phyloP scores from a whole-genome alignment of 1,140 invertebrate species.

The Drosophila fuyamai region DNA sequence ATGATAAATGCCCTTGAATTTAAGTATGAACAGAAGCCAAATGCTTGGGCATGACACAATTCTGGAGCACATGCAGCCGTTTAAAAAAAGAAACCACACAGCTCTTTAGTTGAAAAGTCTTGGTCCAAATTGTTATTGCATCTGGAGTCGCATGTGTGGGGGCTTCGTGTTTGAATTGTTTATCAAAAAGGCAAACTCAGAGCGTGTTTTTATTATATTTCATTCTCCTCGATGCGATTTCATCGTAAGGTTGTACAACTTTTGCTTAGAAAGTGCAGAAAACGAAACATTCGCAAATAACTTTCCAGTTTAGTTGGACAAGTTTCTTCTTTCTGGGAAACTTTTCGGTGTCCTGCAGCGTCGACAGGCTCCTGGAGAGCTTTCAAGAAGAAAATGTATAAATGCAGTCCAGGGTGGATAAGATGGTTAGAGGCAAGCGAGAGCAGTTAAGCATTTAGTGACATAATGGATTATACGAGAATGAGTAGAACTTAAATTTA shows the following conservation, averaged over 20 bases:
- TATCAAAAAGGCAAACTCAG: constrained; percentile 40
- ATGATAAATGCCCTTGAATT: not conserved
- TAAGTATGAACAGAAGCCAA: not conserved
- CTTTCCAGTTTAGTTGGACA: constrained; percentile 44
- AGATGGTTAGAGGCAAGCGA: not conserved
- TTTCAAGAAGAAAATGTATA: constrained; percentile 25
- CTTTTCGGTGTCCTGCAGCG: constrained; percentile 50
- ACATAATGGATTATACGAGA: constrained; percentile 34
- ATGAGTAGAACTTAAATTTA: constrained; percentile 26
- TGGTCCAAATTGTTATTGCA: constrained; percentile 33
- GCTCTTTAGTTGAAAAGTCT: constrained; percentile 2
- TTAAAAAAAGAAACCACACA: not conserved
- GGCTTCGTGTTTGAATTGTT: constrained; percentile 44
- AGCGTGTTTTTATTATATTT: constrained; percentile 37
- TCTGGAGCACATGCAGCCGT: too few relatives aligned
- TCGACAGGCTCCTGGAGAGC: constrained; percentile 15
- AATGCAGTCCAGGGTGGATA: constrained; percentile 14
- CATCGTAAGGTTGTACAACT: constrained; percentile 10
- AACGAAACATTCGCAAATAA: constrained; percentile 48
- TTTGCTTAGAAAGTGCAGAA: constrained; percentile 34
- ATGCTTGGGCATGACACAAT: not conserved
- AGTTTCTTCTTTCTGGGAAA: constrained; percentile 41
- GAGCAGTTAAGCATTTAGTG: constrained; percentile 34
- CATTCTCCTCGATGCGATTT: constrained; percentile 27
- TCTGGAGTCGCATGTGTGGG: constrained; percentile 12